Base-by-base conservation (phyloP, 2,888 invertebrate species). In the Trichopoda pennipes region DNA sequence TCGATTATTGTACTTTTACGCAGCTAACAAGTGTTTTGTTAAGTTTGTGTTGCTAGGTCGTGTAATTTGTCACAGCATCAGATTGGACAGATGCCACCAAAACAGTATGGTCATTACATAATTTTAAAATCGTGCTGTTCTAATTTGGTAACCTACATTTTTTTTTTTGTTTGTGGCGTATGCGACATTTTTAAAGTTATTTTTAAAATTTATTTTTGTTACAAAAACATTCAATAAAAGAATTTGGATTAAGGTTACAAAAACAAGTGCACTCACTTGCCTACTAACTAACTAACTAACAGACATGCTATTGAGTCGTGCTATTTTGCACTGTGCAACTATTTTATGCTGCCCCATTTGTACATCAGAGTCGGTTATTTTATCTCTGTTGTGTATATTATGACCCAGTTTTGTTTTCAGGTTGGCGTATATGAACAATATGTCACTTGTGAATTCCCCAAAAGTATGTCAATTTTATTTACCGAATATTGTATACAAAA, bases 381-480 rank as follows among this genome's bases (percentile, higher is more conserved):
- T 32, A 49, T 70, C 44, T 38, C 44, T 73, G 17, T 66, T 8
- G 49, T 28, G 28, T 28, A 74, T 73, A 73, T 55, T 28, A n/a
- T 74, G 82, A 79, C 82, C 78, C 55, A 82, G 55, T 74, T 74
- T 64, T 53, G 19, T 32, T 58, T 61, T 32, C 49, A 23, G 51
- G 51, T 32, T 66, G 69, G 32, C 17, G 47, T 66, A 72, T 63
- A 44, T 72, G 42, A 72, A 77, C 72, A 76, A 58, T 73, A 19
- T 73, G 68, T 73, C 76, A 77, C 42, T 76, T 61, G 12, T 66
- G 49, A 55, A 68, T 80, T 55, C 44, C 19, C 47, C 16, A 21
- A 72, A 79, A 78, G 78, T 82, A 60, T 78, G 78, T 66, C 74
- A 75, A 66, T 75, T 69, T 70, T 53, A 75, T 78, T 70, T 75